phyloP scores from a whole-genome alignment of 2,113 vertebrate genomes.

The Pampusana beccarii region DNA sequence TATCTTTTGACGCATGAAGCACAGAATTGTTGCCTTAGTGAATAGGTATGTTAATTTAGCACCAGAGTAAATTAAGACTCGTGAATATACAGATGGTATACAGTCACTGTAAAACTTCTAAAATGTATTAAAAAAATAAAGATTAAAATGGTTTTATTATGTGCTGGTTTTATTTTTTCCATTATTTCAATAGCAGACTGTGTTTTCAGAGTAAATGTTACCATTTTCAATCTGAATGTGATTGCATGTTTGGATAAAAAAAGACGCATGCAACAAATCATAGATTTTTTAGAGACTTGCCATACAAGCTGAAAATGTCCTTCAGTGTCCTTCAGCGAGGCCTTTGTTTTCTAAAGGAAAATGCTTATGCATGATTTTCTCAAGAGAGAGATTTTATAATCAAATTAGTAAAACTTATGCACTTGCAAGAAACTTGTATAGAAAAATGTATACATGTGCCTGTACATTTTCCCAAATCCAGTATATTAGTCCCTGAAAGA shows the following conservation, averaged over 20 bases:
- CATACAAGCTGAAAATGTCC: not conserved
- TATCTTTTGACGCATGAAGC: not conserved
- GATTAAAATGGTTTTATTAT: not conserved
- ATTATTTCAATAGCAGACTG: not conserved
- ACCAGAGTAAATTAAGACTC: not conserved
- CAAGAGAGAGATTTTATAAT: not conserved
- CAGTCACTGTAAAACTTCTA: not conserved
- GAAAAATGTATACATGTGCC: not conserved
- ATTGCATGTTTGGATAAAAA: not conserved
- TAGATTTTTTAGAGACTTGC: not conserved
- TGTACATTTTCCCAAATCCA: not conserved
- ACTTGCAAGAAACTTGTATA: not conserved
- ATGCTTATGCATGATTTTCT: not conserved
- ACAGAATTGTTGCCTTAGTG: not conserved
- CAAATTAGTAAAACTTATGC: not conserved
- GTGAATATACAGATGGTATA: not conserved
- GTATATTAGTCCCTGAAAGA: not conserved
- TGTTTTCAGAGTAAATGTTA: not conserved
- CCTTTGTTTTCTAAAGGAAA: not conserved
- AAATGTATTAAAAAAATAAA: not conserved
- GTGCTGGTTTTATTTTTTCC: not conserved
- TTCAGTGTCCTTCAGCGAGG: not conserved
- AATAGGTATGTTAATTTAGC: not conserved
- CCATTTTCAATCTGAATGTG: not conserved
- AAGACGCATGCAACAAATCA: not conserved